These are phyloP conservation scores for Heterohyrax brucei DNA, from an alignment of 2,797 vertebrate species.

Conservation along the genomic window DNA sequence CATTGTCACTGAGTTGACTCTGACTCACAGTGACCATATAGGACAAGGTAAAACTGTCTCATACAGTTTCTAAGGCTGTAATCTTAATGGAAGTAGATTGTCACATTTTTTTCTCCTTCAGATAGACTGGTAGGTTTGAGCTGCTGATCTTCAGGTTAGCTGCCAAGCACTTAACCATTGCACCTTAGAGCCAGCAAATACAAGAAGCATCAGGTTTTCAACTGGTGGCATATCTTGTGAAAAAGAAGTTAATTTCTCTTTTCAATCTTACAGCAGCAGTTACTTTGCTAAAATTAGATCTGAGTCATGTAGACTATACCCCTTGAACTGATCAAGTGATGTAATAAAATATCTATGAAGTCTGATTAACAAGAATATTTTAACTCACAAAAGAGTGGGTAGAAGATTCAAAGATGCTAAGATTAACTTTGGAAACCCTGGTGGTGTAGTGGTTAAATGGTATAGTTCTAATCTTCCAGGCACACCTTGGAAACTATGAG, in stretches of 20 bases:
- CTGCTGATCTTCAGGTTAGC: no score
- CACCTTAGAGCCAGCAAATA: background rate
- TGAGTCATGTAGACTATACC: background rate
- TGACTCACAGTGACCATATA: no score
- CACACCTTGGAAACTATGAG: no score
- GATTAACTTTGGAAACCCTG: constrained; percentile 39
- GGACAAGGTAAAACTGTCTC: no score
- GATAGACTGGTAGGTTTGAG: no score
- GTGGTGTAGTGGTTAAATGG: no score
- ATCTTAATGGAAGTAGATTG: no score
- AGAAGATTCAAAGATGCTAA: constrained; percentile 66
- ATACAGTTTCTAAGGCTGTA: no score
- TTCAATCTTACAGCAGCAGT: background rate
- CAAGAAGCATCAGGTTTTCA: background rate
- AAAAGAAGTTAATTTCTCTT: constrained; percentile 1
- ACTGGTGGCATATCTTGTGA: background rate
- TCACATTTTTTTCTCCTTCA: no score
- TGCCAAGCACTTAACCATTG: no score
- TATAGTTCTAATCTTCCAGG: no score
- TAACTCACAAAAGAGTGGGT: constrained; percentile 35
- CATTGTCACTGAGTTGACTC: no score
- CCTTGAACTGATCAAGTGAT: constrained; percentile 57
- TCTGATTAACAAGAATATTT: constrained; percentile 51
- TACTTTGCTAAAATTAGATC: background rate
- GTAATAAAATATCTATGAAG: constrained; percentile 59